phyloP scores from a whole-genome alignment of 35 echinoderm and acorn worm genomes.

The Ophiothrix spiculata region DNA sequence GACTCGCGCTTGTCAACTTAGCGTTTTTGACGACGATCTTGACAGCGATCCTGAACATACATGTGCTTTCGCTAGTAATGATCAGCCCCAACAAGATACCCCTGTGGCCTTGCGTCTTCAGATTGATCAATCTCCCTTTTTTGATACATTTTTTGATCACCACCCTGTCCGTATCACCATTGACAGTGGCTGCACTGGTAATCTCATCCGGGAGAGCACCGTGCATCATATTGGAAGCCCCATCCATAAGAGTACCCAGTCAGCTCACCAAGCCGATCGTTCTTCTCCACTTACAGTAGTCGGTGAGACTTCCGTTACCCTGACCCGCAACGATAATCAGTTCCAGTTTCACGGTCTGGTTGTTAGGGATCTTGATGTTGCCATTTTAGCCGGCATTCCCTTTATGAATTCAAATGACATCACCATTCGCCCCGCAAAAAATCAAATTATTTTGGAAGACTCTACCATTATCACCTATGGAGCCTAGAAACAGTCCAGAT shows the following conservation, averaged over 20 bases:
- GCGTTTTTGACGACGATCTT: conserved; percentile 23
- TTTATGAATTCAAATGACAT: conserved; percentile 64
- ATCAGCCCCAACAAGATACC: neutral
- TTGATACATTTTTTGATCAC: too few relatives aligned
- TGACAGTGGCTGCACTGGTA: conserved; percentile 22
- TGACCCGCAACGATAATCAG: conserved; percentile 22
- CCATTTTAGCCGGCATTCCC: conserved; percentile 48
- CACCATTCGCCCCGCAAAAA: neutral
- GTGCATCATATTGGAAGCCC: neutral
- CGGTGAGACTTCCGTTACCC: conserved; percentile 44
- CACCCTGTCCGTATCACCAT: conserved; percentile 1
- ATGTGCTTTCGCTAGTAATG: neutral
- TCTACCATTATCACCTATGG: neutral
- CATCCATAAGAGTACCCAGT: conserved; percentile 28
- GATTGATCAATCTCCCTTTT: conserved; percentile 25
- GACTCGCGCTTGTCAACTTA: neutral
- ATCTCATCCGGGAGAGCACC: neutral
- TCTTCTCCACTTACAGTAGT: conserved; percentile 52
- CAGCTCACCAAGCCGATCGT: conserved; percentile 64
- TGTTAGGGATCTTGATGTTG: conserved; percentile 50
- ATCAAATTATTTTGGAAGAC: conserved; percentile 6
- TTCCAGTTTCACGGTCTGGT: conserved; percentile 56
- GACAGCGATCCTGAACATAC: neutral
- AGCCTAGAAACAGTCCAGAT: neutral
- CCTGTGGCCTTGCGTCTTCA: neutral